Percentiles rank a stretch among this genome's conserved stretches.
Conservation (phyloP, 2,113 vertebrate species). For the Aegithalos caudatus region DNA sequence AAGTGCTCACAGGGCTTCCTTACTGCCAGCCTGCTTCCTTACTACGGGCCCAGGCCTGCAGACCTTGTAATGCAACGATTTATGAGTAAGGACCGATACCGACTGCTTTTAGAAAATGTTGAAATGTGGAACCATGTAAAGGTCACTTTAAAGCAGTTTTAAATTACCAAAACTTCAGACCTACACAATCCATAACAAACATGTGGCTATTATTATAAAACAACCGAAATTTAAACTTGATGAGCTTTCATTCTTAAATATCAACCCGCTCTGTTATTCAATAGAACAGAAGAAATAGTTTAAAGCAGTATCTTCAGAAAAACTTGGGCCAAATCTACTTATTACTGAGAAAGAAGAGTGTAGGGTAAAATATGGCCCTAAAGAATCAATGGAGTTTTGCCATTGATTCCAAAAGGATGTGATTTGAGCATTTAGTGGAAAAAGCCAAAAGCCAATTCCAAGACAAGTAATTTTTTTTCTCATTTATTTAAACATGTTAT, state of each 20-base stretch:
- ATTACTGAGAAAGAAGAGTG: neutral
- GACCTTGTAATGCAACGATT: neutral
- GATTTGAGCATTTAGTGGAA: neutral
- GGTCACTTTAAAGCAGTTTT: constrained; percentile 57
- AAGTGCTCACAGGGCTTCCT: neutral
- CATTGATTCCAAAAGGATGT: neutral
- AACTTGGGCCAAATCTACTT: neutral
- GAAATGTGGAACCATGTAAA: constrained; percentile 61
- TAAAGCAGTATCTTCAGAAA: constrained; percentile 30
- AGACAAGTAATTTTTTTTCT: neutral
- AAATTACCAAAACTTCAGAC: constrained; percentile 55
- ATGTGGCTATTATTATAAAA: constrained; percentile 54
- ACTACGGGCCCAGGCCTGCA: neutral
- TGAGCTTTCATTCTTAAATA: constrained; percentile 57
- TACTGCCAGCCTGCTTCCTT: neutral
- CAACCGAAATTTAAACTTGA: constrained; percentile 45
- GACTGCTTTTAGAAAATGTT: constrained; percentile 35
- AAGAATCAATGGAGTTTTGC: neutral
- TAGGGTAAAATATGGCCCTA: neutral
- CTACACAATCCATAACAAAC: constrained; percentile 32
- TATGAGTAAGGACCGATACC: neutral
- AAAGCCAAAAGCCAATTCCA: neutral
- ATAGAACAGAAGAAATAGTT: constrained; percentile 25
- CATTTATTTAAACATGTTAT: neutral
- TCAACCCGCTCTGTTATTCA: constrained; percentile 35